These are phyloP conservation scores for Allobates femoralis DNA, from an alignment of 2,797 vertebrate species.

Conservation along the genomic window DNA sequence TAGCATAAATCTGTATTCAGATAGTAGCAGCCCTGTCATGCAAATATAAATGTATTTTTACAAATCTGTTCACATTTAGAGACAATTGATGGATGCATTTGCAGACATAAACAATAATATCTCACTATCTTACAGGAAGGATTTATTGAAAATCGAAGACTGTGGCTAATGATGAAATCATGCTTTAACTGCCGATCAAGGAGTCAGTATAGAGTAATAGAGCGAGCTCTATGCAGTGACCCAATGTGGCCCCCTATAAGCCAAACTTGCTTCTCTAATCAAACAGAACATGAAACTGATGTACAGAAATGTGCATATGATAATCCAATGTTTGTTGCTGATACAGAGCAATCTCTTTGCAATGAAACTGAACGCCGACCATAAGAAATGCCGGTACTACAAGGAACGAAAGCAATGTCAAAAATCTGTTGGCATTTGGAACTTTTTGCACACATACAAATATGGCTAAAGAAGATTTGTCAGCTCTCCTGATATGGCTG, in stretches of 20 bases:
- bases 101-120: neutral
- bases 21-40: neutral
- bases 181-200: slow-evolving; percentile 66
- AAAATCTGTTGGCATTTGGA: neutral
- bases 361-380: neutral
- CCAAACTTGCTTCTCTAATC: slow-evolving; percentile 60
- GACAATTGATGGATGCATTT: neutral
- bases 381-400: neutral
- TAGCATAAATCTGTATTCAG: neutral
- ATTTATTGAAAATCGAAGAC: slow-evolving; percentile 72
- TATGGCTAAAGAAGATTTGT: no score
- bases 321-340: slow-evolving; percentile 20
- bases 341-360: neutral
- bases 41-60: neutral
- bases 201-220: slow-evolving; percentile 69
- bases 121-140: slow-evolving; percentile 65
- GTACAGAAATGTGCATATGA: slow-evolving; percentile 11
- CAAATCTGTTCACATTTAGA: neutral
- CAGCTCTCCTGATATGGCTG: no score
- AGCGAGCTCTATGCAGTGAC: slow-evolving; percentile 69
- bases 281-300: neutral
- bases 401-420: neutral
- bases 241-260: slow-evolving; percentile 69
- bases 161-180: slow-evolving; percentile 72
- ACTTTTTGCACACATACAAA: neutral